Base-by-base conservation (phyloP, 2,113 vertebrate genomes). In the Oncorhynchus clarkii region DNA sequence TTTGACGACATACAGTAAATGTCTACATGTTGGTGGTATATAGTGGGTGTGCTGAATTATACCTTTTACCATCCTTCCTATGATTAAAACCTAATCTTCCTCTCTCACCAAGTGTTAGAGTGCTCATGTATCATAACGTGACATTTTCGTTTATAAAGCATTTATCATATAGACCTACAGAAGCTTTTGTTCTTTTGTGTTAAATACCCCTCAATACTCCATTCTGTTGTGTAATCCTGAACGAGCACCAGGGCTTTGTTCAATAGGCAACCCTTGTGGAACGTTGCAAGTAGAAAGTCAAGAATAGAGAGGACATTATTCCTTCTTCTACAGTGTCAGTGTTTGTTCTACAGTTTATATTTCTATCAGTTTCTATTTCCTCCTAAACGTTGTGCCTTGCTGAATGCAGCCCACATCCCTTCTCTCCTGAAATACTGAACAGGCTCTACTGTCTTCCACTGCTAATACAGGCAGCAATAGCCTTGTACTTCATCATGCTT, bases 351-450 rank as follows among this genome's bases (percentile, higher is more conserved):
- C 39, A 45, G 39, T 45, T 45, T 45, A 1, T 45, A 45, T 45
- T 45, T 11, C 2, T 45, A 45, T 45, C 39, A 1, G 39, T 45
- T 45, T 45, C 2, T 45, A 45, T 45, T 45, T 45, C 39, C 11
- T 45, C 39, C 68, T 73, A 75, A 80, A 70, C 78, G 80, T 0
- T 54, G 20, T 71, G 51, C 1, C 16, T 14, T 54, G 51, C 51
- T 54, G 1, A 54, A 54, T 4, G 51, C 13, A 54, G 51, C 16
- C 12, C 3, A 18, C 76, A 82, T 85, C 81, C 80, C 73, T 62
- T n/a, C 18, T 57, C 16, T 22, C n/a, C 2, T 34, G 26, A 45
- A 7, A 26, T 82, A 86, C 68, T 80, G 86, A 89, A 59, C 74
- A 45, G 62, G 3, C 75, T 69, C 78, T 76, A 73, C 78, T 73